Base-by-base conservation (phyloP, 2,113 vertebrate species). In the Chaetorhynchus papuensis region DNA sequence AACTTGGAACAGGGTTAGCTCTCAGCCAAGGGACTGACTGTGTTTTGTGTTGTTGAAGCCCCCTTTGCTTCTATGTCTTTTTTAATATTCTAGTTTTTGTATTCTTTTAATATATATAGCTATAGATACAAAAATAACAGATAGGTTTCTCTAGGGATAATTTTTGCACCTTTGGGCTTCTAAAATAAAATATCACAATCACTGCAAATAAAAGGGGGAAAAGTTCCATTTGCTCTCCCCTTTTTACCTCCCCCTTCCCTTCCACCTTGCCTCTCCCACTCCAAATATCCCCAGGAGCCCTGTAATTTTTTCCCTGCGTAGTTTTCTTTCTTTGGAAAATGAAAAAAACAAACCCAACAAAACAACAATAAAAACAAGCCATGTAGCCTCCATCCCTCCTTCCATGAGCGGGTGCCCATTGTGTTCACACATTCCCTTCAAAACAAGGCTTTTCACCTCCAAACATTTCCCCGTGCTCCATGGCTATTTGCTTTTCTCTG, bases 101-200 rank as follows among this genome's bases (percentile, higher is more conserved):
- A 53, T 33, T 83, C 30, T 83, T 96, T 92, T 90, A 86, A 87
- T 93, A 96, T 94, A 94, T 97, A 96, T 92, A 96, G 56, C 64
- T 96, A 96, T 93, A 95, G 91, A 96, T 97, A 96, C 87, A 97
- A 97, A 97, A 97, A 97, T 97, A 97, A 96, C 79, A 94, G 89
- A 82, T 89, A 95, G 15, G 37, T 95, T 96, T 96, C 94, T 97
- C 83, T 96, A 96, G 71, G 92, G 96, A 94, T 69, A 66, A 87
- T 96, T 97, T 97, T 97, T 97, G 96, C 94, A 92, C 83, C 80
- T 94, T 95, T 97, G 96, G 97, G 95, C 89, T 96, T 97, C 90
- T 93, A 94, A 97, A 97, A 94, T 81, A 97, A 89, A 78, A 71
- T 45, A 90, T 47, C 82, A 94, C 84, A 91, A 95, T 83, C 89